Evolutionary conservation across 2,797 vertebrate genomes (phyloP).

Genomic region (Silurus lanzhouensis): DNA sequence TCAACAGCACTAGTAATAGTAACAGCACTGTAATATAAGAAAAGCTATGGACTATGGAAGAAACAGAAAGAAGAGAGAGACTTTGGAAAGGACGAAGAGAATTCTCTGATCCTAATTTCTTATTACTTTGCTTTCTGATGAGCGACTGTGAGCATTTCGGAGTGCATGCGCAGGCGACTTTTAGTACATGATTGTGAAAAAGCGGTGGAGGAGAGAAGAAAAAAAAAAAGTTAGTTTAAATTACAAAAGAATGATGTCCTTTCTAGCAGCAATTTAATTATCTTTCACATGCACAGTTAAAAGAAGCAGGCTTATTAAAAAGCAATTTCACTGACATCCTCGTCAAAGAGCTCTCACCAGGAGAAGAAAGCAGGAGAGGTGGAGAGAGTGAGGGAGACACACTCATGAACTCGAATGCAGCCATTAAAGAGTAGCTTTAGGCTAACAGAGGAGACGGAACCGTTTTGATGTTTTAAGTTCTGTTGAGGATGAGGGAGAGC

Average conservation of each 20-base stretch:
- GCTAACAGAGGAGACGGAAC: constrained; percentile 73
- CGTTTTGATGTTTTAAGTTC: constrained; percentile 82
- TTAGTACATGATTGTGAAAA: constrained; percentile 32
- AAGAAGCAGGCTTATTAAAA: constrained; percentile 82
- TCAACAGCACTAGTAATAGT: neutral
- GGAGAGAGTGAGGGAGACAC: constrained; percentile 60
- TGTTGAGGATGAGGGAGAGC: constrained; percentile 66
- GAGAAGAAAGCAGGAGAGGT: constrained; percentile 27
- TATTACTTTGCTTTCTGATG: constrained; percentile 66
- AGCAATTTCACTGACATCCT: constrained; percentile 77
- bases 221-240: constrained; percentile 79
- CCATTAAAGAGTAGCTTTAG: constrained; percentile 81
- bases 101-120: constrained; percentile 44
- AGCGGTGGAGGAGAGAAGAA: constrained; percentile 55
- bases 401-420: constrained; percentile 78
- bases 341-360: constrained; percentile 75
- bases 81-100: constrained; percentile 30
- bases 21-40: neutral
- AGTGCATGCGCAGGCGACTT: neutral
- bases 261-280: constrained; percentile 82
- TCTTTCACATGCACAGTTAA: constrained; percentile 78
- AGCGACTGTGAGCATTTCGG: constrained; percentile 60
- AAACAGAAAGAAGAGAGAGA: constrained; percentile 8
- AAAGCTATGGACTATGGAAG: neutral
- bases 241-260: constrained; percentile 83